These are phyloP conservation scores for Torymus aiolomorphi DNA, from an alignment of 2,888 invertebrate species.

Conservation along the genomic window DNA sequence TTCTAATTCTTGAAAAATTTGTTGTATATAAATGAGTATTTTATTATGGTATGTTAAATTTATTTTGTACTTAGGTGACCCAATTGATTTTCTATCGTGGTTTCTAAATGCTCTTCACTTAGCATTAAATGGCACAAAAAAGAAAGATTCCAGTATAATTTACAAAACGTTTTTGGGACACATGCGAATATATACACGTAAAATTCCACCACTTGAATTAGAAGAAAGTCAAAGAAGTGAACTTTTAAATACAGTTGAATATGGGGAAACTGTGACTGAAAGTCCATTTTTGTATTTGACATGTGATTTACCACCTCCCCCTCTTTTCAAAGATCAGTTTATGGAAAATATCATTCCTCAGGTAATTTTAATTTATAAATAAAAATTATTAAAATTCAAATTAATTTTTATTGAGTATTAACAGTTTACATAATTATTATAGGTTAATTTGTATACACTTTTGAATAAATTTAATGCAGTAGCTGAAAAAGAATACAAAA, in stretches of 20 bases:
- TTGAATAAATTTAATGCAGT: constrained; percentile 97
- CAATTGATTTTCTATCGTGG: constrained; percentile 98
- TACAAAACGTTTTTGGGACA: constrained; percentile 95
- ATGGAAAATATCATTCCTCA: constrained; percentile 99
- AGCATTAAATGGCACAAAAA: constrained; percentile 94
- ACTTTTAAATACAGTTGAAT: constrained; percentile 88
- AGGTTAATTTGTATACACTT: constrained; percentile 95
- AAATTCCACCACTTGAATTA: constrained; percentile 94
- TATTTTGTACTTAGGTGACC: constrained; percentile 84
- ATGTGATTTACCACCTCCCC: constrained; percentile 97
- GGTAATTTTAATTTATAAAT: constrained; percentile 75
- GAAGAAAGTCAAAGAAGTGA: constrained; percentile 92
- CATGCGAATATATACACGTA: constrained; percentile 92
- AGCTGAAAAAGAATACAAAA: constrained; percentile 98
- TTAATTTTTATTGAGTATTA: constrained; percentile 12
- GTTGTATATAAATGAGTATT: too few species aligned
- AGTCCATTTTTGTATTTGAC: constrained; percentile 97
- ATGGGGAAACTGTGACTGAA: constrained; percentile 90
- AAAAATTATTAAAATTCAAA: not conserved
- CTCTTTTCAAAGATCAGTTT: constrained; percentile 97
- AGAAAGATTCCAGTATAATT: constrained; percentile 91
- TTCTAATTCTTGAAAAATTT: not conserved
- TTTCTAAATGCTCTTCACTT: constrained; percentile 96
- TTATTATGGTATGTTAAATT: not conserved
- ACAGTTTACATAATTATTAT: constrained; percentile 60